phyloP scores from a whole-genome alignment of 92 coral and sea anemone genomes.

The Diadumene lineata region DNA sequence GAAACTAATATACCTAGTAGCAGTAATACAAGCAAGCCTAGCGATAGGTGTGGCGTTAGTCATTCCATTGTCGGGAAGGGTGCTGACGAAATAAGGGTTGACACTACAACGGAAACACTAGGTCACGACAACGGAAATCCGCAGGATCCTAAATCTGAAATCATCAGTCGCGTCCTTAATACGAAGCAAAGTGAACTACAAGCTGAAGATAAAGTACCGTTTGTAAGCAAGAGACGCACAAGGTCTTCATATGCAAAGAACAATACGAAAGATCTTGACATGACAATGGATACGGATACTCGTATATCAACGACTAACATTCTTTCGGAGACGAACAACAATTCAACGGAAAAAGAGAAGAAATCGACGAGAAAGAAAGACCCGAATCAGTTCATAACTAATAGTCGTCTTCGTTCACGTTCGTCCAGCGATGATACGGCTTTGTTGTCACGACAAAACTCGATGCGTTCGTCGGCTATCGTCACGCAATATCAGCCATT shows the following conservation, averaged over 20 bases:
- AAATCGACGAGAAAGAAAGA: neutral
- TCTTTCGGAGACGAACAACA: neutral
- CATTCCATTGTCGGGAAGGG: conserved; percentile 21
- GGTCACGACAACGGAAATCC: conserved; percentile 31
- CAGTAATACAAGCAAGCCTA: neutral
- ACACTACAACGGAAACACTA: conserved; percentile 13
- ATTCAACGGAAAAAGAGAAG: neutral
- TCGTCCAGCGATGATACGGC: conserved; percentile 16
- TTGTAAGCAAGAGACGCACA: conserved; percentile 9
- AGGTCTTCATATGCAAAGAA: conserved; percentile 4
- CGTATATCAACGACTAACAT: neutral
- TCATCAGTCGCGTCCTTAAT: neutral
- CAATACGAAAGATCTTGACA: neutral
- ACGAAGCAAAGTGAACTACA: neutral
- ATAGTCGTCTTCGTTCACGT: conserved; percentile 7
- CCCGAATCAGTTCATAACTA: neutral
- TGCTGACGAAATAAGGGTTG: conserved; percentile 18
- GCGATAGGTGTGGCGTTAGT: conserved; percentile 5
- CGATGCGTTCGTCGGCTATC: conserved; percentile 19
- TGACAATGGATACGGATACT: conserved; percentile 8
- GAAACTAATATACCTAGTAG: neutral
- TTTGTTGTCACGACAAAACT: conserved; percentile 19
- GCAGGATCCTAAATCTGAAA: conserved; percentile 25
- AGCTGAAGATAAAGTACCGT: neutral
- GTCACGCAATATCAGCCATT: conserved; percentile 31